Base-by-base conservation (phyloP, 2,113 vertebrate species). In the Eonycteris spelaea region DNA sequence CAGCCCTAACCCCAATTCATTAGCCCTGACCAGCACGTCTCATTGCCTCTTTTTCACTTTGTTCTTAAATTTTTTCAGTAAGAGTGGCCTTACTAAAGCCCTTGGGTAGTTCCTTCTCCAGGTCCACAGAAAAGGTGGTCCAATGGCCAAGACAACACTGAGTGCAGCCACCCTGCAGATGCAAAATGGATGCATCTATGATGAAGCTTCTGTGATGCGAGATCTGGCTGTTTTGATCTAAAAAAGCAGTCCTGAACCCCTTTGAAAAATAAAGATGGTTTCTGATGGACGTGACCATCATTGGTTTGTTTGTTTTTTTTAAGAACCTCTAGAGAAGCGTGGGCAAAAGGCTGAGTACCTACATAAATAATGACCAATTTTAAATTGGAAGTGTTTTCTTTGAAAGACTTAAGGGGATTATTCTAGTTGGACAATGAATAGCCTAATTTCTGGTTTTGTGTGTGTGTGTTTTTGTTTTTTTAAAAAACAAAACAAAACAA, bases 351-450 rank as follows among this genome's bases (percentile, higher is more conserved):
- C 38, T 59, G 48, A 85, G 55, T 24, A 75, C 80, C 68, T 80
- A 35, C 11, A 30, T 57, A 45, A 96, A 77, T 79, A 96, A 97
- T 35, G 68, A 9, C 85, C 35, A 12, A 90, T 96, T 95, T 97
- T 94, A 95, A 96, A 92, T 84, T 21, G 61, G 67, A 97, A 97
- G 90, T 94, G 45, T 90, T 98, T 74, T 96, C 95, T 96, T 96
- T 38, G 93, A 89, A 80, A 95, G 80, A 90, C 73, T 90, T 97
- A 75, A 74, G 91, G 55, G 9, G 28, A 86, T 96, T 97, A 97
- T 80, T 43, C 83, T 45, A 94, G 73, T 95, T 96, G 9, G 61
- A 95, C 67, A 83, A 57, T 74, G 97, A 95, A 80, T 96, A 93
- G 93, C 53, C 79, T 95, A 95, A 95, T 82, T 85, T 87, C 48